Evolutionary conservation across 2,113 vertebrate species (phyloP), one percentile per base, ranked within the genome.

Genomic region (Zonotrichia leucophrys): DNA sequence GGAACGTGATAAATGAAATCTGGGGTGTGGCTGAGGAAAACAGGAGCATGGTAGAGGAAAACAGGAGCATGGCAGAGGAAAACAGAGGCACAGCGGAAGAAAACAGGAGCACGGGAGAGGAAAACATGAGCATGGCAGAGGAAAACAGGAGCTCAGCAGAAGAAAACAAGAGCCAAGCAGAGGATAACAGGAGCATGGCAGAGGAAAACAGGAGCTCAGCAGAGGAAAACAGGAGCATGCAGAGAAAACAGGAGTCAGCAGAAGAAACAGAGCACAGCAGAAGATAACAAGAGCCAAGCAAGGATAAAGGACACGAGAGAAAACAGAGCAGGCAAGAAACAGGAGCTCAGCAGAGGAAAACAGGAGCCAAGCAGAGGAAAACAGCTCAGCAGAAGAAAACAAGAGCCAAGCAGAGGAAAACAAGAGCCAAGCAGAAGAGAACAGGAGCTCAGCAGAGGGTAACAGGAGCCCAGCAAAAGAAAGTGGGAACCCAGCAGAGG

Each of bases 61-160:
- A 4, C 21, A 2, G 11, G 12, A 49, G 6, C 22, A 10, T 2
- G 0, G 15, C 3, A 5, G 25, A 47, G 8, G n/a, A 52, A 63
- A 33, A 3, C 4, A 3, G 46, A 5, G 33, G 3, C n/a, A 12
- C 1, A 2, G 18, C 14, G n/a, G 5, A 56, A 13, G 50, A 37
- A 56, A 37, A 1, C 0, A 0, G 4, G 23, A n/a, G 1, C 15
- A 15, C 0, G n/a, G n/a, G n/a, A n/a, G n/a, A n/a, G n/a, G n/a
- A n/a, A n/a, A n/a, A n/a, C n/a, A n/a, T n/a, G n/a, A n/a, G n/a
- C n/a, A n/a, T n/a, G 1, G 60, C 11, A 8, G 2, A 53, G 19
- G 56, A 41, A 12, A 41, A 41, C 41, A 41, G 41, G 41, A 41
- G 41, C 41, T 41, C 41, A 41, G 41, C 41, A 42, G 41, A 42